phyloP scores from a whole-genome alignment of 2,113 vertebrate species.

The Xiphophorus couchianus region DNA sequence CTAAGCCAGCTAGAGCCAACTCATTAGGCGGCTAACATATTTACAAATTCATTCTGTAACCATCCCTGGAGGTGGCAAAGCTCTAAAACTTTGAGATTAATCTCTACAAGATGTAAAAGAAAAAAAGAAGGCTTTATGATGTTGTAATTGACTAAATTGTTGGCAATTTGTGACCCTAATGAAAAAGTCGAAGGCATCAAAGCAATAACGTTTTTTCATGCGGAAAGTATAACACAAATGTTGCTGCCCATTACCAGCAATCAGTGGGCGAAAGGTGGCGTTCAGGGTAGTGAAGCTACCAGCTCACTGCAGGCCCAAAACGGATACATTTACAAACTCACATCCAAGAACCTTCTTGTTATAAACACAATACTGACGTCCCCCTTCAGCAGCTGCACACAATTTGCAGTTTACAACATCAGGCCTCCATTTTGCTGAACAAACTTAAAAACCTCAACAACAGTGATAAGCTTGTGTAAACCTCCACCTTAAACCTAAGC shows the following conservation, averaged over 20 bases:
- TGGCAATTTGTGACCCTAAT: background rate
- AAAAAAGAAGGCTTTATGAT: background rate
- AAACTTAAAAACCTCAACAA: background rate
- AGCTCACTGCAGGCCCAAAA: no score
- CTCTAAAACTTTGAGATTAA: background rate
- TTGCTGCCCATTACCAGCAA: background rate
- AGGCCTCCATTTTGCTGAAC: background rate
- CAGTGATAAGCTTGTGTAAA: background rate
- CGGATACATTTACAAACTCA: no score
- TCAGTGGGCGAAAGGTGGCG: background rate
- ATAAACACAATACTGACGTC: background rate
- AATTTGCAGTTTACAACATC: background rate
- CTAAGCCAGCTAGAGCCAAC: conserved; percentile 13
- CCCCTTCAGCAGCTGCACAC: background rate
- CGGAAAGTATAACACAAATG: background rate
- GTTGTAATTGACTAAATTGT: background rate
- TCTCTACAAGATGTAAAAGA: background rate
- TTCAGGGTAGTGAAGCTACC: no score
- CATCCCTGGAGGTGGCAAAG: background rate
- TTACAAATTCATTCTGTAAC: conserved; percentile 4
- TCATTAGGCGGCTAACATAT: conserved; percentile 32
- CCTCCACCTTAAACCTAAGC: background rate
- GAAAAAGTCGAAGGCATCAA: background rate
- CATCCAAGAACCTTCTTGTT: background rate
- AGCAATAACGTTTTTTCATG: background rate